These are phyloP conservation scores for Microplitis mediator DNA, from an alignment of 1,140 invertebrate species.

Conservation along the genomic window DNA sequence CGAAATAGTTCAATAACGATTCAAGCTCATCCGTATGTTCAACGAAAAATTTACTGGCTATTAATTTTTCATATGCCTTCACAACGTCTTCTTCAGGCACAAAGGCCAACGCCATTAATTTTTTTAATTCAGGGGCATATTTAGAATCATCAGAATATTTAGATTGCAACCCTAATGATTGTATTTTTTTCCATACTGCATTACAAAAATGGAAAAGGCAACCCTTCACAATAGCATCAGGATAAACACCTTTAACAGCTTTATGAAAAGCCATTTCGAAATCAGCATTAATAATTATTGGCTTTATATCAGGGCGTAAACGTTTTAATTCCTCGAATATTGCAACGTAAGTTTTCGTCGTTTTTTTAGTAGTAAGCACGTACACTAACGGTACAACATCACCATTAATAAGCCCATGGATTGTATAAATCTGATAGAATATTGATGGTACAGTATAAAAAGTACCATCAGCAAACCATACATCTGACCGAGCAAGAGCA, in stretches of 20 bases:
- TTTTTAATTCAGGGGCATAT: neutral
- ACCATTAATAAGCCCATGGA: constrained; percentile 25
- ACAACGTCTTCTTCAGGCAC: constrained; percentile 1
- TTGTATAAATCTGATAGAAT: constrained; percentile 33
- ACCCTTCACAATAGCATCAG: neutral
- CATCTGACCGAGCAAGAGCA: constrained; percentile 1
- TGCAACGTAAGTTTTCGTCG: constrained; percentile 3
- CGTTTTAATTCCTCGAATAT: constrained; percentile 13
- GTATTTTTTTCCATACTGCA: constrained; percentile 15
- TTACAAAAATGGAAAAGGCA: constrained; percentile 19
- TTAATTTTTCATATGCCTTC: constrained; percentile 1
- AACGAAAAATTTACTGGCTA: constrained; percentile 4
- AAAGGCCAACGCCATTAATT: constrained; percentile 19
- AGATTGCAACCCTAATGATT: neutral
- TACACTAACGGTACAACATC: constrained; percentile 21
- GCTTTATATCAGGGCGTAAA: neutral
- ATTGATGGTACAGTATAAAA: constrained; percentile 27
- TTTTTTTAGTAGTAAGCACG: constrained; percentile 1
- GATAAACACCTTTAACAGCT: constrained; percentile 15
- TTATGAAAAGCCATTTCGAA: constrained; percentile 15
- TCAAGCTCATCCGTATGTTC: neutral
- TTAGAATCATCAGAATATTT: neutral
- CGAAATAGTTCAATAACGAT: constrained; percentile 8
- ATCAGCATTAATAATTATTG: constrained; percentile 1
- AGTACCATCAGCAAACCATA: constrained; percentile 31